phyloP scores from a whole-genome alignment of 2,888 invertebrate species.

The Drosophila mulleri region DNA sequence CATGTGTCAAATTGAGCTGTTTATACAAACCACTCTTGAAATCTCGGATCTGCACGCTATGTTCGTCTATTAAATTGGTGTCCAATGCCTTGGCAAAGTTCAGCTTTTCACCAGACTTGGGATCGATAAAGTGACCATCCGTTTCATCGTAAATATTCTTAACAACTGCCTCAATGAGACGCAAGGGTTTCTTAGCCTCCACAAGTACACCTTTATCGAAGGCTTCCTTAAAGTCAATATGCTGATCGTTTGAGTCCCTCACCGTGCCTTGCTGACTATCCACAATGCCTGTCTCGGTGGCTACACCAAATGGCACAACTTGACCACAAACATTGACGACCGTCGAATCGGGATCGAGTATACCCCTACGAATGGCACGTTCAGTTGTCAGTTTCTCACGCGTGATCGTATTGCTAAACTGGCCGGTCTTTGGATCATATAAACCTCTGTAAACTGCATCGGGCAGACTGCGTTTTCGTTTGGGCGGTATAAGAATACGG shows the following conservation, averaged over 20 bases:
- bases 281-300: slow-evolving; percentile 91
- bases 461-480: slow-evolving; percentile 92
- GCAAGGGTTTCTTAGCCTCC: slow-evolving; percentile 92
- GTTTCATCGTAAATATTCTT: slow-evolving; percentile 92
- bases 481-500: slow-evolving; percentile 92
- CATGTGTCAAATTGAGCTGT: slow-evolving; percentile 91
- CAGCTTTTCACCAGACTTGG: slow-evolving; percentile 91
- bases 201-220: slow-evolving; percentile 93
- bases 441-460: slow-evolving; percentile 97
- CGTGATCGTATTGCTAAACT: slow-evolving; percentile 92
- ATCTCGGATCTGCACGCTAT: slow-evolving; percentile 93
- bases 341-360: slow-evolving; percentile 94
- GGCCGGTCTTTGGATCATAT: slow-evolving; percentile 93
- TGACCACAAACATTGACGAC: slow-evolving; percentile 93
- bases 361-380: slow-evolving; percentile 93
- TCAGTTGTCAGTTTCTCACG: slow-evolving; percentile 92
- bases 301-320: slow-evolving; percentile 92
- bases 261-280: slow-evolving; percentile 91
- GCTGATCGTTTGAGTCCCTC: slow-evolving; percentile 87
- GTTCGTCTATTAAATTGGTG: slow-evolving; percentile 92
- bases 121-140: slow-evolving; percentile 93
- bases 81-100: slow-evolving; percentile 93
- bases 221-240: slow-evolving; percentile 92
- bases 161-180: slow-evolving; percentile 92
- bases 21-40: slow-evolving; percentile 91